Base-by-base conservation (phyloP, 2,797 vertebrate species). In the Acomys russatus region DNA sequence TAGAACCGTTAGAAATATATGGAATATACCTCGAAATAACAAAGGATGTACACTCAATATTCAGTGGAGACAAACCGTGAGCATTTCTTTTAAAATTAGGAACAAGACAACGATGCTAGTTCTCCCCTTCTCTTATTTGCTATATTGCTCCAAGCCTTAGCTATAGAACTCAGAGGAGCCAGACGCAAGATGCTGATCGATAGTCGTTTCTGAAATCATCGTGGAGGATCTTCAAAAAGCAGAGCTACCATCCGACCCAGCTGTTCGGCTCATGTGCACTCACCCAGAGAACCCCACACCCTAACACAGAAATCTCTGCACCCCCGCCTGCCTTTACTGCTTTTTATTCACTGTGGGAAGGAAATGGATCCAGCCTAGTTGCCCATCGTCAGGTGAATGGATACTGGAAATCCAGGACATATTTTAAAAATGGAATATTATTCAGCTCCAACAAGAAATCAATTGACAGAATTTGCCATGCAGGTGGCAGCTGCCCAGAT, bases 301-400 rank as follows among this genome's bases (percentile, higher is more conserved):
- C 61, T 64, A 1, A 33, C 38, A 61, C 56, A 66, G 59, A 83
- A 9, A 18, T 44, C 30, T 30, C 61, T 49, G 61, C 35, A 84
- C 23, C 14, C 7, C 14, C 0, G 0, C 17, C 28, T 15, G 3
- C 1, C 9, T 20, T 33, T 18, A 64, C 35, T 64, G 61, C 59
- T 2, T 25, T 63, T 38, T 64, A 44, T 17, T 79, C 59, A 30
- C 61, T 44, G 25, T 63, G 4, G 23, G n/a, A 83, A 44, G 35
- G 15, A 49, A 84, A 64, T 49, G 38, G 25, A 49, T 28, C 25
- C 38, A 66, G 30, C 15, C 61, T 33, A 30, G 23, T 44, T 49
- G 28, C 66, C 38, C 38, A 84, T 30, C 80, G 10, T 1, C 38
- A 84, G 25, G 35, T 25, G 22, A 51, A 30, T 30, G 14, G 44